Conservation (phyloP, 92 coral and sea anemone genomes). For the Galaxea fascicularis region DNA sequence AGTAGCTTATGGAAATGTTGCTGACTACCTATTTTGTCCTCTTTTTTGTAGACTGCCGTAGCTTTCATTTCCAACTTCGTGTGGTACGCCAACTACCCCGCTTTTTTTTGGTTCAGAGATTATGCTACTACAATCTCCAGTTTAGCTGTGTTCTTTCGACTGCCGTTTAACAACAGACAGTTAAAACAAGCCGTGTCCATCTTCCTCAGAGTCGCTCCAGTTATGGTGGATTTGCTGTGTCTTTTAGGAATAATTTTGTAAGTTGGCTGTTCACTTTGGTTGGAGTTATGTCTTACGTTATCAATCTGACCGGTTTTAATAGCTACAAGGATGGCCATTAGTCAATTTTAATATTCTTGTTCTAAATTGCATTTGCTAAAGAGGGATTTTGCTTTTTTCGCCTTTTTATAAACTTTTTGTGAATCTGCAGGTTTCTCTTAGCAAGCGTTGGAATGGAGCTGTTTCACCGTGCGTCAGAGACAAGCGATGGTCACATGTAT, state of each 20-base stretch:
- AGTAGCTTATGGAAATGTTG: neutral
- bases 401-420: neutral
- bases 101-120: conserved; percentile 66
- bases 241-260: conserved; percentile 82
- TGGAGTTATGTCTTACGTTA: too few species aligned
- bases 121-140: conserved; percentile 77
- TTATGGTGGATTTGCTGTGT: conserved; percentile 85
- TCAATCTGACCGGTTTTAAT: too few species aligned
- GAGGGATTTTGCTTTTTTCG: neutral
- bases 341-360: neutral
- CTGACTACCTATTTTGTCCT: neutral
- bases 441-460: conserved; percentile 91
- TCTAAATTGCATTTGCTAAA: too few species aligned
- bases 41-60: conserved; percentile 50
- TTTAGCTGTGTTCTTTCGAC: conserved; percentile 86
- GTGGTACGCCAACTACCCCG: conserved; percentile 75
- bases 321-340: too few species aligned
- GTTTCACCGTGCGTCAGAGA: conserved; percentile 57
- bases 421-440: conserved; percentile 66
- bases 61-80: conserved; percentile 82
- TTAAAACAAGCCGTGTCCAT: conserved; percentile 85
- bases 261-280: conserved; percentile 36
- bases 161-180: conserved; percentile 86
- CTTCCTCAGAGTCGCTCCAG: conserved; percentile 79
- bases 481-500: conserved; percentile 81